Evolutionary conservation across 1,140 invertebrate genomes (phyloP), one percentile per base, ranked within the genome.

Genomic region (Tachypleus tridentatus): DNA sequence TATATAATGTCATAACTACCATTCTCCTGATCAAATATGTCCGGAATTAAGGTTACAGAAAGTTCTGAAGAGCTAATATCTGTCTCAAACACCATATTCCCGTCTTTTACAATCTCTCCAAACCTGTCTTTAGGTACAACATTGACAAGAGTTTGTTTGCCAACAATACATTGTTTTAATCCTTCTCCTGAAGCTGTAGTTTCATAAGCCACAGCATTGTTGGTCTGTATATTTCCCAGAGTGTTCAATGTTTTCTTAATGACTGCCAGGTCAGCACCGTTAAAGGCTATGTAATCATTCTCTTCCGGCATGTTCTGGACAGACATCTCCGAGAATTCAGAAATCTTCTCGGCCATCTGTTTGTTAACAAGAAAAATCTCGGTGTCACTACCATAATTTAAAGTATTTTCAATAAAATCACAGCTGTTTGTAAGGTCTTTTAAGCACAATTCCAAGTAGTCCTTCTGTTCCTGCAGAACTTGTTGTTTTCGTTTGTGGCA

Each of bases 351-450:
- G 9, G 77, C 75, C 72, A 82, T 78, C 73, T 82, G 80, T 64
- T 81, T 82, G 69, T 79, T 81, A 7, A 82, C 76, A 59, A 82
- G 72, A 50, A 82, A 73, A 54, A 82, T 75, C 67, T 81, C 80
- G 29, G 78, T 82, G 64, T 79, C 79, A 64, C 74, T 78, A 11
- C 80, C 80, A 70, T 78, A 74, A 10, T 71, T 73, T 8, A 82
- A 65, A 29, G 80, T 78, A 63, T 79, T 78, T 68, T 81, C 77
- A 4, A 78, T 80, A 58, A 80, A 74, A 51, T 77, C 75, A 70
- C 78, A 79, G 64, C 77, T 76, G 65, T 73, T 78, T 57, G 75
- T 74, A 50, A 82, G 75, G 69, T 76, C 76, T n/a, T 74, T 66
- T 47, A 80, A 70, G 66, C 78, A 75, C 29, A 71, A 74, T 56